These are phyloP conservation scores for Cephus rjabovi DNA, from an alignment of 2,888 invertebrate species.

Conservation along the genomic window DNA sequence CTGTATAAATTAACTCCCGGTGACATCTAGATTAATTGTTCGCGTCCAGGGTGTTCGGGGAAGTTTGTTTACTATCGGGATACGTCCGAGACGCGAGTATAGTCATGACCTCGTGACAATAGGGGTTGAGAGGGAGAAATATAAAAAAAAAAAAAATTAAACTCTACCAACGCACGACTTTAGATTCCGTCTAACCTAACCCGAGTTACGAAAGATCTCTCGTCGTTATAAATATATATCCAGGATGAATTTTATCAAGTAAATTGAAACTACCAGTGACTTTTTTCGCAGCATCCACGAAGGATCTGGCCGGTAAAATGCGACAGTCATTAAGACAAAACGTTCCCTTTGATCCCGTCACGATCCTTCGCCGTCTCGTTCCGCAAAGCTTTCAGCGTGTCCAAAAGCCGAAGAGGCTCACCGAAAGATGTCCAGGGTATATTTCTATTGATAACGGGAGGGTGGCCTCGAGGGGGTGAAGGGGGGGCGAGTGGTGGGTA, in stretches of 20 bases:
- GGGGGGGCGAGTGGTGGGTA: background rate
- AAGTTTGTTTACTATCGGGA: constrained; percentile 1
- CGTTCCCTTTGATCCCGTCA: constrained; percentile 63
- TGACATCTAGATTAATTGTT: constrained; percentile 64
- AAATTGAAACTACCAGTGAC: background rate
- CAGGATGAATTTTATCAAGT: background rate
- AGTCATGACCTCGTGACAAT: background rate
- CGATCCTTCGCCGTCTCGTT: constrained; percentile 32
- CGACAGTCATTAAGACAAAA: constrained; percentile 56
- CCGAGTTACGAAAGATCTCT: no score
- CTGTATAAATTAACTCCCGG: constrained; percentile 62
- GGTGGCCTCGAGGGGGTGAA: no score
- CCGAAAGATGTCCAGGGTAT: constrained; percentile 5
- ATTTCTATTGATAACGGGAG: constrained; percentile 49
- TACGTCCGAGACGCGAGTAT: background rate
- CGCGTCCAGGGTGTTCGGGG: constrained; percentile 30
- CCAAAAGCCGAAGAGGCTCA: constrained; percentile 14
- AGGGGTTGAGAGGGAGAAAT: background rate
- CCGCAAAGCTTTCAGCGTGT: constrained; percentile 15
- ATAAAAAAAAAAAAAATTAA: background rate
- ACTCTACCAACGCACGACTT: background rate
- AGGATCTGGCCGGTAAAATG: background rate
- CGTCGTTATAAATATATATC: background rate
- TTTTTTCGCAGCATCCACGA: background rate
- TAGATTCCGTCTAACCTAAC: background rate